Conservation (phyloP, 2,797 vertebrate genomes). For the Pelodytes ibericus region DNA sequence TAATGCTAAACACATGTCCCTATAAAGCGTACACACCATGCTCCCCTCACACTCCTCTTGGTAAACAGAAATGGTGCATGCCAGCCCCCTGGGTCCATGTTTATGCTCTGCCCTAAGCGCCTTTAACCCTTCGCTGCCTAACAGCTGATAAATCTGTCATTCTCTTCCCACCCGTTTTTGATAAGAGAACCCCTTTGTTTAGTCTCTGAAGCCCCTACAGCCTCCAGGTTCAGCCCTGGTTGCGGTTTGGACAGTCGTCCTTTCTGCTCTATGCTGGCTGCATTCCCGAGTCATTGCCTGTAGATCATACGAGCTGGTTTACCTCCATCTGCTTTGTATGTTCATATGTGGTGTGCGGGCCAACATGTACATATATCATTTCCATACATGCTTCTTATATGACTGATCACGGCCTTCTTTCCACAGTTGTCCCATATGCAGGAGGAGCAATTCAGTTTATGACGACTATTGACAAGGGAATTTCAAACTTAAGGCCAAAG, state of each 20-base stretch:
- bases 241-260: background rate
- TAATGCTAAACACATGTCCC: slow-evolving; percentile 91
- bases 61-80: slow-evolving; percentile 55
- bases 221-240: background rate
- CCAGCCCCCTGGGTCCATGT: slow-evolving; percentile 47
- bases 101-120: slow-evolving; percentile 42
- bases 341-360: too few relatives aligned
- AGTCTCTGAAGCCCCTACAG: background rate
- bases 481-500: too few relatives aligned
- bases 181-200: slow-evolving; percentile 47
- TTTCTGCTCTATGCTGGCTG: too few relatives aligned
- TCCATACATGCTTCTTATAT: too few relatives aligned
- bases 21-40: slow-evolving; percentile 50
- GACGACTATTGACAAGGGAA: too few relatives aligned
- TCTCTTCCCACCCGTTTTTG: slow-evolving; percentile 30
- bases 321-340: too few relatives aligned
- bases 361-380: too few relatives aligned
- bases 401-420: too few relatives aligned
- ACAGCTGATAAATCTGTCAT: slow-evolving; percentile 56
- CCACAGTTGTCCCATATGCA: too few relatives aligned
- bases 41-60: slow-evolving; percentile 40
- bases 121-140: slow-evolving; percentile 56
- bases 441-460: too few relatives aligned
- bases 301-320: too few relatives aligned
- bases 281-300: too few relatives aligned